phyloP scores from a whole-genome alignment of 2,113 vertebrate species.

The Megalops atlanticus region DNA sequence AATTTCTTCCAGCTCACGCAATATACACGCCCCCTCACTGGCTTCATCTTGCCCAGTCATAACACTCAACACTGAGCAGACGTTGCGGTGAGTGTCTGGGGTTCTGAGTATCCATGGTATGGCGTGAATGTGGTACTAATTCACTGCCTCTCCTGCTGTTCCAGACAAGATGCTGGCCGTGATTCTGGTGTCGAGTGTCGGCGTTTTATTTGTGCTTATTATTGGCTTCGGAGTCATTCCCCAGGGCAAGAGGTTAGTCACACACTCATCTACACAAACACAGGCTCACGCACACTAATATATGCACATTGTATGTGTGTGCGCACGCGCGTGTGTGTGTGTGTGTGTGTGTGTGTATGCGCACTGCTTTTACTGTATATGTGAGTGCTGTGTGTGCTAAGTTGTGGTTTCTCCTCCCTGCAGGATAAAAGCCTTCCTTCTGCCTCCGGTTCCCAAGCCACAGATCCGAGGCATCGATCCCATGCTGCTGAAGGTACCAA shows the following conservation, averaged over 20 bases:
- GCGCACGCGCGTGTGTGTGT: no score
- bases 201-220: conserved; percentile 54
- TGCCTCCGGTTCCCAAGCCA: conserved; percentile 37
- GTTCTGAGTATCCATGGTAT: no score
- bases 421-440: conserved; percentile 35
- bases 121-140: no score
- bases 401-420: conserved; percentile 9
- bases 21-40: background rate
- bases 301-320: no score
- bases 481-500: conserved; percentile 28
- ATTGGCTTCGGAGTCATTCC: conserved; percentile 56
- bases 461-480: conserved; percentile 35
- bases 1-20: no score
- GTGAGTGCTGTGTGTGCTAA: conserved; percentile 26
- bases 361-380: conserved; percentile 3
- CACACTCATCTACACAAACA: no score
- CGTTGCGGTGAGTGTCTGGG: no score
- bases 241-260: conserved; percentile 68
- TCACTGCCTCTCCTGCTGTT: background rate
- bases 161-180: conserved; percentile 60
- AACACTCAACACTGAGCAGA: no score
- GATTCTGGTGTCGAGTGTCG: conserved; percentile 54
- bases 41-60: background rate
- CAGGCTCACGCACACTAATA: background rate
- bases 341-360: background rate